Conservation (phyloP, 2,888 invertebrate genomes). For the Lycocerus yunnanus region DNA sequence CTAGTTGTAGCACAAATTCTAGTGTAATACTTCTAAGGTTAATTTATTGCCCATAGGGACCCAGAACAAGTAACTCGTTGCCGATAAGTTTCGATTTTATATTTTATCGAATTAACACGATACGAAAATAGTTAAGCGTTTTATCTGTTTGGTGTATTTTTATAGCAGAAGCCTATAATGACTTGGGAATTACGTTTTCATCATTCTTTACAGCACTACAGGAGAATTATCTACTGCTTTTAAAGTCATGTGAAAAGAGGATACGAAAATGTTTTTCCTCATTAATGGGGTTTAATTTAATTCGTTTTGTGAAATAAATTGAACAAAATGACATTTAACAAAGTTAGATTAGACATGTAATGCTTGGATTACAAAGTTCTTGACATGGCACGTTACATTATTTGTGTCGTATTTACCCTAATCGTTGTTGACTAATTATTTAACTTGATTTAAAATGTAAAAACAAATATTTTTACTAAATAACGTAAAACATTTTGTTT, state of each 20-base stretch:
- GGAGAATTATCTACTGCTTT: background rate
- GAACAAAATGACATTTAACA: slow-evolving; percentile 13
- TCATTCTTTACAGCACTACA: background rate
- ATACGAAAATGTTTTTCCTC: background rate
- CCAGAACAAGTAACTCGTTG: background rate
- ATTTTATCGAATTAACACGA: background rate
- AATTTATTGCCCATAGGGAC: background rate
- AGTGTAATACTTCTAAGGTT: background rate
- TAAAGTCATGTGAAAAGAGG: background rate
- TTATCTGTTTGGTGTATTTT: background rate
- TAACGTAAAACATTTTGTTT: background rate
- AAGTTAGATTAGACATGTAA: slow-evolving; percentile 16
- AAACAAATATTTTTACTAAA: background rate
- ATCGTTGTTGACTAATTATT: background rate
- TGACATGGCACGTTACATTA: slow-evolving; percentile 13
- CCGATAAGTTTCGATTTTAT: background rate
- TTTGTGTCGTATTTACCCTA: slow-evolving; percentile 9
- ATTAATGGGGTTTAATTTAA: background rate
- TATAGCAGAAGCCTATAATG: background rate
- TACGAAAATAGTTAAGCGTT: background rate
- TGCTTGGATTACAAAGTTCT: slow-evolving; percentile 15
- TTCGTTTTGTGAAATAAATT: background rate
- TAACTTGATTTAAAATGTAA: background rate
- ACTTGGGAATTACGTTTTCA: background rate
- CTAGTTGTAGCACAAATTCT: background rate